Evolutionary conservation across 1,140 invertebrate genomes (phyloP), one percentile per base, ranked within the genome.

Genomic region (Drosophila subobscura): DNA sequence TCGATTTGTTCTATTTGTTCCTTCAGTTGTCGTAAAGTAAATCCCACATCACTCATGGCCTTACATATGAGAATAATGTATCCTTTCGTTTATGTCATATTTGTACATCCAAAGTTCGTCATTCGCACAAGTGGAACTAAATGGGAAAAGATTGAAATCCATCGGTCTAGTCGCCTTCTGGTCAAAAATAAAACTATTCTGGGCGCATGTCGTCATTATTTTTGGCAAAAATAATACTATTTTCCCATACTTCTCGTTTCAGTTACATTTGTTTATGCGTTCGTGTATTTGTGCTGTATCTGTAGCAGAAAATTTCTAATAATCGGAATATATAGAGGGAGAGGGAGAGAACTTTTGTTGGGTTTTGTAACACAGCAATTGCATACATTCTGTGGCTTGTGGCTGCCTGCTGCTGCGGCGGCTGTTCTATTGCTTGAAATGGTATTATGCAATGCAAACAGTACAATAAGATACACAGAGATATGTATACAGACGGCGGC

Each of bases 361-460:
- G 10, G 33, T 12, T 37, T 37, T 37, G 33, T 37, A 37, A 37
- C 33, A 37, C 33, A 37, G 49, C 5, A 84, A 83, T 71, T 53
- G 64, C 59, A 71, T 51, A 68, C 52, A 74, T 78, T 75, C 76
- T 40, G 78, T 55, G 33, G 60, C 60, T 44, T 52, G 50, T 37
- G 23, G 47, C 57, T 51, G 41, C 50, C 50, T 47, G 56, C 25
- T 57, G 53, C 42, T 41, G 42, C 45, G 66, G 42, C 50, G 42
- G 42, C 66, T 67, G 57, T 73, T 72, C 60, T 75, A 71, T 80
- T 65, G 75, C 80, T 85, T 50, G 63, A 85, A 85, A 86, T 85
- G 81, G 81, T 85, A 77, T 85, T 85, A 85, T 85, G 81, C 81
- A 85, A 85, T 77, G 77, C 73, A 86, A 72, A 59, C 51, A 73